Conservation (phyloP, 1,140 invertebrate genomes). For the Mactra quadrangularis region DNA sequence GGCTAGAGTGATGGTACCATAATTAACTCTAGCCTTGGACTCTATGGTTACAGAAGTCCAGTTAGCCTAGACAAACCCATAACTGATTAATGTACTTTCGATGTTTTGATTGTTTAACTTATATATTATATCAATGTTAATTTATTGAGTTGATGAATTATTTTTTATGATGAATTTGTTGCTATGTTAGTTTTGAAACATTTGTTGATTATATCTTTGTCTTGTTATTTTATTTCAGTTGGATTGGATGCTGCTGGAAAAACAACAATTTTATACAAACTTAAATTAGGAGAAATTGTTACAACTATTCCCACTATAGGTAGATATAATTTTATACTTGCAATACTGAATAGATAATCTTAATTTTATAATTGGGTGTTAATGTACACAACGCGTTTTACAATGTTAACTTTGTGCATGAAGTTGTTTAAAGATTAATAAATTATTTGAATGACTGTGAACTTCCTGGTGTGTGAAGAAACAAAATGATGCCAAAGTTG, state of each 20-base stretch:
- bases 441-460: background rate
- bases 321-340: constrained; percentile 78
- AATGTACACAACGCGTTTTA: background rate
- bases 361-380: background rate
- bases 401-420: background rate
- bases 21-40: no score
- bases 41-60: no score
- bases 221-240: constrained; percentile 82
- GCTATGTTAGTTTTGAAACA: no score
- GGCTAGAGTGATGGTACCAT: no score
- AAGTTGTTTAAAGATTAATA: background rate
- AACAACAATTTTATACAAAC: constrained; percentile 99
- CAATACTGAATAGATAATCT: background rate
- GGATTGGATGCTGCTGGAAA: constrained; percentile 99
- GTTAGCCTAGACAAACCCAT: no score
- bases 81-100: no score
- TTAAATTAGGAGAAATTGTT: constrained; percentile 99
- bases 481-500: background rate
- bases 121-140: no score
- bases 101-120: no score
- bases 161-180: no score
- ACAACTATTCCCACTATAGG: constrained; percentile 99
- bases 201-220: no score
- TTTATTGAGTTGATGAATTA: no score
- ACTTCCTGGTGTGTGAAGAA: background rate